Evolutionary conservation across 2,797 vertebrate genomes (phyloP), one percentile per base, ranked within the genome.

Genomic region (Molothrus ater): DNA sequence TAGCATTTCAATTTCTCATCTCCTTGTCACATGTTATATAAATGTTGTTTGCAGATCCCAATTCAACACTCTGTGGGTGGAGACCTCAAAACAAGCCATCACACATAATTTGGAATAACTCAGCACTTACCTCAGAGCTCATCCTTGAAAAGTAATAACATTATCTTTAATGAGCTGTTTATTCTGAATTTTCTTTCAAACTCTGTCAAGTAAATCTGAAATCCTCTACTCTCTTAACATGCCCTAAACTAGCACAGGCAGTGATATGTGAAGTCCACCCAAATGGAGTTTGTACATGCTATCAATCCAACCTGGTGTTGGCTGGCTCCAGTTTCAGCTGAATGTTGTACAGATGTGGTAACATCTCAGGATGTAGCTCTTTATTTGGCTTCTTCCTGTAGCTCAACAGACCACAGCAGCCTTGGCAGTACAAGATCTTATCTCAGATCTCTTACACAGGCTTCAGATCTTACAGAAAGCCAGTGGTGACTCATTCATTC

Each of bases 51-150:
- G 92, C 9, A 16, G 80, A 92, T 88, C 75, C 40, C 79, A 95
- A 14, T 92, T 97, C 81, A 91, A 85, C 25, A 61, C 31, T 86
- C 75, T 65, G 83, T 85, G 91, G 91, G 86, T 86, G 92, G 91
- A 96, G 60, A 73, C 38, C 95, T 94, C 84, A 89, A 87, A 97
- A 94, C 92, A 96, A 96, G 94, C 93, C 79, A 93, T 93, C 93
- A 93, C 95, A 95, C 65, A 95, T 95, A 89, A 92, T 92, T 74
- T 97, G 89, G 72, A 96, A 91, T 89, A 95, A 95, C 89, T 96
- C 79, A 80, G 86, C 84, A 92, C 85, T 95, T 95, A 92, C 90
- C 82, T 96, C 93, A 95, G 90, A 93, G 86, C 70, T 92, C 83
- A 94, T 81, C 86, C 76, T 93, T 93, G 76, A 90, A 94, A 88